Evolutionary conservation across 1,140 invertebrate species (phyloP).

Genomic region (Temnothorax longispinosus): DNA sequence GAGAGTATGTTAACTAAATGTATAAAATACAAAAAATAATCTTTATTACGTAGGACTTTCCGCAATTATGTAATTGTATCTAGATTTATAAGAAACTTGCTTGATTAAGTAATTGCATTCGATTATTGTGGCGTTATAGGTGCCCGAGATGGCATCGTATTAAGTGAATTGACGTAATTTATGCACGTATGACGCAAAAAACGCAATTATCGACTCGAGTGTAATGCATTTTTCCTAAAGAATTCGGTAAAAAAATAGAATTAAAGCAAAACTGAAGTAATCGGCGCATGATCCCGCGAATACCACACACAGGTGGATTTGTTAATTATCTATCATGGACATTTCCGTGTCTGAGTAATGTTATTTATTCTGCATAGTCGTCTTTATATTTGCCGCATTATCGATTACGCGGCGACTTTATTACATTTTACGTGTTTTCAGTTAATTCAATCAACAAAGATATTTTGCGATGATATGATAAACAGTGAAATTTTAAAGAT

Average conservation of each 20-base stretch:
- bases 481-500: not conserved
- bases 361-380: not conserved
- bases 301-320: not conserved
- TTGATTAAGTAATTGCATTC: not conserved
- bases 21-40: not conserved
- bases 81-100: not conserved
- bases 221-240: not conserved
- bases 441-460: not conserved
- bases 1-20: no score
- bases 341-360: not conserved
- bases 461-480: not conserved
- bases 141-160: not conserved
- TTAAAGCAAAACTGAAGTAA: constrained; percentile 8
- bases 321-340: not conserved
- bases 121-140: not conserved
- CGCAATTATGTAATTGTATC: not conserved
- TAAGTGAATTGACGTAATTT: not conserved
- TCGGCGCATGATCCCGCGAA: not conserved
- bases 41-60: not conserved
- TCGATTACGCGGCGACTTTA: not conserved
- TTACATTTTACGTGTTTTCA: not conserved
- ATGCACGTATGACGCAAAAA: not conserved
- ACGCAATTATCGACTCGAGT: not conserved
- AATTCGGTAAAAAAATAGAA: not conserved
- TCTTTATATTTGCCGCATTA: constrained; percentile 7